Conservation (phyloP, 2,797 vertebrate genomes). For the Darevskia mixta region DNA sequence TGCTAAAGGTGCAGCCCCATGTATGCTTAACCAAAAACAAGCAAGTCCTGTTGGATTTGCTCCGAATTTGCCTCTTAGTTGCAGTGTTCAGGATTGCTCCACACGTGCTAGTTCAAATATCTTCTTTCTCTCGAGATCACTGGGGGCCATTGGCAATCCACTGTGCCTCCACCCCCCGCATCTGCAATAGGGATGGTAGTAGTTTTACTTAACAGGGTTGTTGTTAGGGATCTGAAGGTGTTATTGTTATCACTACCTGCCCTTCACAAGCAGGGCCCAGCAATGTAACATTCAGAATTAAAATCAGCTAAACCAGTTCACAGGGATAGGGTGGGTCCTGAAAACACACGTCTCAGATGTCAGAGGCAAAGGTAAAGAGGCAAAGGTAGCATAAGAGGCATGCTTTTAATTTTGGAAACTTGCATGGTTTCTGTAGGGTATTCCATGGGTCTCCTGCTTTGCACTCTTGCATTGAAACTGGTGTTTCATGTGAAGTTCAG, state of each 20-base stretch:
- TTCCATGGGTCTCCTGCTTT: background rate
- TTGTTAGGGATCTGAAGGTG: background rate
- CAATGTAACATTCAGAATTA: too few relatives aligned
- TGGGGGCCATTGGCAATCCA: background rate
- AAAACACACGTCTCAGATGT: too few relatives aligned
- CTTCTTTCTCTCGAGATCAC: background rate
- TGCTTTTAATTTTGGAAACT: background rate
- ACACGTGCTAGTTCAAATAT: background rate
- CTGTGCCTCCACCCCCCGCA: too few relatives aligned
- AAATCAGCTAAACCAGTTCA: too few relatives aligned
- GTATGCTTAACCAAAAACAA: background rate
- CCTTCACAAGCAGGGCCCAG: too few relatives aligned
- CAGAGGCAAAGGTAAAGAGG: too few relatives aligned
- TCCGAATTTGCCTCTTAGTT: background rate
- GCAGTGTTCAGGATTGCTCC: background rate
- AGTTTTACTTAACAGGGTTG: background rate
- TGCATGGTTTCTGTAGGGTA: background rate
- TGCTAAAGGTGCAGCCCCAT: too few relatives aligned
- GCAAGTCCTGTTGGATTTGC: background rate
- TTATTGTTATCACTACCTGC: too few relatives aligned
- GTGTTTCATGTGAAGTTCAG: too few relatives aligned
- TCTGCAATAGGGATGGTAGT: background rate
- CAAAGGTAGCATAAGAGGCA: background rate
- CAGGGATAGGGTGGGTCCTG: too few relatives aligned
- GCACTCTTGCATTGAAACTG: background rate